Evolutionary conservation across 1,140 invertebrate species (phyloP).

Genomic region (Drosophila teissieri): DNA sequence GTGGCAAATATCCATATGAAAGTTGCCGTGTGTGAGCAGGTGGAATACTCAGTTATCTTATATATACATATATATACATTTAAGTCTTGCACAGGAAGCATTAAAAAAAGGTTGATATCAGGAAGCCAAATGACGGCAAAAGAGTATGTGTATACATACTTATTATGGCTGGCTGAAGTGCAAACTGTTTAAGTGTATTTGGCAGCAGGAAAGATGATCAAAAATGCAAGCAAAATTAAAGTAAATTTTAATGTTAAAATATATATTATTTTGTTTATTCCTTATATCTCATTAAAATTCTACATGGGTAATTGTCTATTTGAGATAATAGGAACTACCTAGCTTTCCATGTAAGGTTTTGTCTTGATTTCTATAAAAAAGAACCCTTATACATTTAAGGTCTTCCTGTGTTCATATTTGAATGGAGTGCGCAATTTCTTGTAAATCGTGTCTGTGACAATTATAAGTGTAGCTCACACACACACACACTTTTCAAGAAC

Average conservation of each 20-base stretch:
- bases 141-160: neutral
- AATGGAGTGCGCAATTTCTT: neutral
- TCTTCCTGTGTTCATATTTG: too few species aligned
- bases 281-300: too few species aligned
- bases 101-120: slow-evolving; percentile 68
- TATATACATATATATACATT: slow-evolving; percentile 47
- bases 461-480: slow-evolving; percentile 27
- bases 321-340: too few species aligned
- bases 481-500: neutral
- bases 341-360: too few species aligned
- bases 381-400: too few species aligned
- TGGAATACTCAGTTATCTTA: slow-evolving; percentile 19
- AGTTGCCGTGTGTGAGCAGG: slow-evolving; percentile 2
- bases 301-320: too few species aligned
- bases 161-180: neutral
- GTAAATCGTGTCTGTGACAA: slow-evolving; percentile 43
- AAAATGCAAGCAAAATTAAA: too few species aligned
- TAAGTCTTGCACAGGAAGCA: slow-evolving; percentile 57
- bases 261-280: too few species aligned
- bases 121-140: slow-evolving; percentile 59
- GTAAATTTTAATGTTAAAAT: too few species aligned
- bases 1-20: neutral
- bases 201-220: too few species aligned
- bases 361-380: too few species aligned
- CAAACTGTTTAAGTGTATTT: slow-evolving; percentile 55